Evolutionary conservation across 2,113 vertebrate genomes (phyloP).

Genomic region (Myrmecobius fasciatus): DNA sequence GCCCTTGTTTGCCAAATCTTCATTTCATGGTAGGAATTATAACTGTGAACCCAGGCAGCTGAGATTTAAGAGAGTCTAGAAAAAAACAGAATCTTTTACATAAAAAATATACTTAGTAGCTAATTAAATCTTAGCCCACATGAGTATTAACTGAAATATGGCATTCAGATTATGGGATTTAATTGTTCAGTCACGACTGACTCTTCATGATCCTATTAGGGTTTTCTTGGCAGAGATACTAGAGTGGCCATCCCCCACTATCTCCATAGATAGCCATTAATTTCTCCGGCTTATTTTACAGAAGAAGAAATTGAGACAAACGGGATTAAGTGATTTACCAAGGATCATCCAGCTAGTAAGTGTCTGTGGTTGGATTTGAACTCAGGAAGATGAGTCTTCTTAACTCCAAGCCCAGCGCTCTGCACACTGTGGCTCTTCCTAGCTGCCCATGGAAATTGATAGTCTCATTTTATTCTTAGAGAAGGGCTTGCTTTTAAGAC

Average conservation of each 20-base stretch:
- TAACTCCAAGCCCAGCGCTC: neutral
- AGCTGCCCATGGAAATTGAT: neutral
- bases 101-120: neutral
- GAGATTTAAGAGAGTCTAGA: neutral
- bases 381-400: neutral
- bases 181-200: neutral
- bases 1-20: conserved; percentile 21
- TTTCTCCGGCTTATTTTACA: neutral
- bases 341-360: neutral
- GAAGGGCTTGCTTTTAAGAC: no score
- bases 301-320: no score
- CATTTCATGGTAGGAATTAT: neutral
- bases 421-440: neutral
- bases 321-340: no score
- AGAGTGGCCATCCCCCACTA: neutral
- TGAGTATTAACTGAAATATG: neutral
- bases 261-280: neutral
- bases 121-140: neutral
- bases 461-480: neutral
- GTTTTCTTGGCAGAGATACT: neutral
- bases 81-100: neutral
- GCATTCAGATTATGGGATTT: neutral
- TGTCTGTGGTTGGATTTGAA: neutral
- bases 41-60: neutral
- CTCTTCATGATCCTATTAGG: neutral